A percentile compares a stretch with the other conserved stretches of the same genome.
These are phyloP conservation scores for Philypnodon macrostomus DNA, from an alignment of 2,797 vertebrate genomes.

Conservation along the genomic window DNA sequence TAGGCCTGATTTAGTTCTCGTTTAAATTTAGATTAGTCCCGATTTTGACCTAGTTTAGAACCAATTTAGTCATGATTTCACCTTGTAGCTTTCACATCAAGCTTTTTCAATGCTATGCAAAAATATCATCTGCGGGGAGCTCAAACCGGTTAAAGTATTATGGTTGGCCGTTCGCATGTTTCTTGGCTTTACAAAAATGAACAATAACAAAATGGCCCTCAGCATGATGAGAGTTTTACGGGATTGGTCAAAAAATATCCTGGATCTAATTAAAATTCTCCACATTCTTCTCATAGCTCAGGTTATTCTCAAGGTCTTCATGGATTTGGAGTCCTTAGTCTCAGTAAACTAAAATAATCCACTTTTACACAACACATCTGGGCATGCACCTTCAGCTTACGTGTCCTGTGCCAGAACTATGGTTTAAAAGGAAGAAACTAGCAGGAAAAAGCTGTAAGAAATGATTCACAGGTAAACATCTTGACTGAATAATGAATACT, in stretches of 20 bases:
- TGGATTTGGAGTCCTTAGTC: slow-evolving; percentile 71
- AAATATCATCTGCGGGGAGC: slow-evolving; percentile 2
- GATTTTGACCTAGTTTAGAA: no score
- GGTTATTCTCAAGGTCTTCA: slow-evolving; percentile 72
- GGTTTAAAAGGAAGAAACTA: slow-evolving; percentile 49
- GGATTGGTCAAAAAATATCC: slow-evolving; percentile 61
- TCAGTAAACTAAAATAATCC: slow-evolving; percentile 79
- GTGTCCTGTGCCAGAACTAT: slow-evolving; percentile 39
- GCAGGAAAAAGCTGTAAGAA: slow-evolving; percentile 35
- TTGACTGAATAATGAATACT: slow-evolving; percentile 38
- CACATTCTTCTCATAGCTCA: slow-evolving; percentile 73
- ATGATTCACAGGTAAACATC: slow-evolving; percentile 48
- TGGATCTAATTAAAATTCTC: slow-evolving; percentile 80
- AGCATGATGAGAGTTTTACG: slow-evolving; percentile 51
- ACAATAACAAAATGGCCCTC: slow-evolving; percentile 36
- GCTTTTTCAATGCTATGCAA: neutral
- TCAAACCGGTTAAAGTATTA: slow-evolving; percentile 8
- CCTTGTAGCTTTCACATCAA: slow-evolving; percentile 1
- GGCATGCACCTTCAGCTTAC: slow-evolving; percentile 41
- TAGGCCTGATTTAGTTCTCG: no score
- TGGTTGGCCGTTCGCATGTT: slow-evolving; percentile 28
- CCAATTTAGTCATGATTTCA: no score
- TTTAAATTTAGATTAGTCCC: no score
- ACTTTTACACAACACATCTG: slow-evolving; percentile 72
- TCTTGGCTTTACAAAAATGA: slow-evolving; percentile 36